Evolutionary conservation across 2,797 vertebrate species (phyloP).

Genomic region (Sylvilagus floridanus): DNA sequence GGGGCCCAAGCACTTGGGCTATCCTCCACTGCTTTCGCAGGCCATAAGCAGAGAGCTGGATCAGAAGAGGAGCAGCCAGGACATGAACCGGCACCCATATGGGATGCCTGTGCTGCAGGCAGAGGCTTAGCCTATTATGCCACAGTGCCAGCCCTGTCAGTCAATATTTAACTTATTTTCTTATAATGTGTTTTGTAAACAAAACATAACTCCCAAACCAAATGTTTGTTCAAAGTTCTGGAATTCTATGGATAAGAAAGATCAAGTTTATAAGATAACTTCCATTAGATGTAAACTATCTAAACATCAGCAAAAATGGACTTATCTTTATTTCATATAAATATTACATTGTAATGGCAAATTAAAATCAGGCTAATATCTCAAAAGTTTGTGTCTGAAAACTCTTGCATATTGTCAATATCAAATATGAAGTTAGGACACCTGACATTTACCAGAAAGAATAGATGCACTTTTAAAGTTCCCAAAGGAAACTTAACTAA

Average conservation of each 20-base stretch:
- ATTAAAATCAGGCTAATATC: neutral
- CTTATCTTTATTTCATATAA: neutral
- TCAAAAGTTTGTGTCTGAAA: neutral
- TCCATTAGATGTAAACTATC: neutral
- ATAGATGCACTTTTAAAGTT: constrained; percentile 15
- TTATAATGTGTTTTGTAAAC: neutral
- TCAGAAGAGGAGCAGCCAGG: too few relatives aligned
- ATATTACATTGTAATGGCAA: constrained; percentile 1
- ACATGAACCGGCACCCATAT: too few relatives aligned
- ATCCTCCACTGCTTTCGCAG: too few relatives aligned
- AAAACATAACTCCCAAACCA: neutral
- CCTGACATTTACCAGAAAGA: neutral
- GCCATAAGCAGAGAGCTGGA: too few relatives aligned
- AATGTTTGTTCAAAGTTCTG: constrained; percentile 29
- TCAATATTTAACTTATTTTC: neutral
- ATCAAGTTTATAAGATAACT: neutral
- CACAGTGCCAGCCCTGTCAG: too few relatives aligned
- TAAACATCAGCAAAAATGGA: neutral
- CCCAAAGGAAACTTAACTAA: neutral
- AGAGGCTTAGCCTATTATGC: too few relatives aligned
- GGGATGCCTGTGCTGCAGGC: too few relatives aligned
- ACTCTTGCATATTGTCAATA: neutral
- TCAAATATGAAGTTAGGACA: neutral
- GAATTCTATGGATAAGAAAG: neutral
- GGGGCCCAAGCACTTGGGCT: too few relatives aligned